Evolutionary conservation across 2,113 vertebrate species (phyloP).

Genomic region (Ciconia maguari): DNA sequence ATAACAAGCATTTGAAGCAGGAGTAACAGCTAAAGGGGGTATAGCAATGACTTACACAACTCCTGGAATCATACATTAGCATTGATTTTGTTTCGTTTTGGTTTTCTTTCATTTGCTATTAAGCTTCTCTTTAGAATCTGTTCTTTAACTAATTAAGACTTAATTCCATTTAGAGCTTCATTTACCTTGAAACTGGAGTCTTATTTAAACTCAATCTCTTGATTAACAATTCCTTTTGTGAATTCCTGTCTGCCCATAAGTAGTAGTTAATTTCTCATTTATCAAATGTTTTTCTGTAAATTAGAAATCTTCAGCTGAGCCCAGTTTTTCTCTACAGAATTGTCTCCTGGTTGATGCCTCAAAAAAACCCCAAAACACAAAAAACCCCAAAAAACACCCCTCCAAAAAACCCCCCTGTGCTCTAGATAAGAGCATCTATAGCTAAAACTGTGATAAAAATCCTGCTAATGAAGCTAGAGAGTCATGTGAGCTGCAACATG

Average conservation of each 20-base stretch:
- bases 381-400: background rate
- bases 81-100: background rate
- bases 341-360: background rate
- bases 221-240: background rate
- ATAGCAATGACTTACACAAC: background rate
- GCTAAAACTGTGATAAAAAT: background rate
- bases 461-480: background rate
- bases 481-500: background rate
- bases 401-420: too few species aligned
- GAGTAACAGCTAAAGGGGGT: background rate
- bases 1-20: background rate
- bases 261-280: background rate
- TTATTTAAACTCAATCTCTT: background rate
- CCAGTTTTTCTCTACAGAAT: background rate
- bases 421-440: background rate
- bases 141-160: background rate
- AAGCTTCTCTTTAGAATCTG: background rate
- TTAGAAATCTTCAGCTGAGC: background rate
- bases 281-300: background rate
- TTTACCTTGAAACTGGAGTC: background rate
- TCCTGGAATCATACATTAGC: background rate
- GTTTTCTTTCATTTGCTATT: background rate
- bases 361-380: background rate
- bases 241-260: background rate
- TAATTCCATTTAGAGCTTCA: background rate